Conservation (phyloP, 2,113 vertebrate genomes). For the Trogon surrucura region DNA sequence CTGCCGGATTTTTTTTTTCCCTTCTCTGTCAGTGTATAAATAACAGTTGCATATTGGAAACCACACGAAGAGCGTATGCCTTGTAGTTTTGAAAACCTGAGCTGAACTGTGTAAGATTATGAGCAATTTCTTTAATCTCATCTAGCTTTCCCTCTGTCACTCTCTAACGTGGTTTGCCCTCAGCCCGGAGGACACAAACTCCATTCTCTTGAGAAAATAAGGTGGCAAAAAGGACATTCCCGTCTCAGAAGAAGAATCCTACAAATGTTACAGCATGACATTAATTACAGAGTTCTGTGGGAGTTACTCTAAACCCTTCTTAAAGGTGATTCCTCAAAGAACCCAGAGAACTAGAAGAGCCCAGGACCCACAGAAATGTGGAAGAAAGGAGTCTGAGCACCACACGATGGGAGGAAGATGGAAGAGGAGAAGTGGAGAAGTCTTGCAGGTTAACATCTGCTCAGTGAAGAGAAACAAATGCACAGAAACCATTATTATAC, state of each 20-base stretch:
- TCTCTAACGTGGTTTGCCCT: neutral
- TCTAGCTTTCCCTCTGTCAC: neutral
- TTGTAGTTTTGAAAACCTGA: slow-evolving; percentile 11
- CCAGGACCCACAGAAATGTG: neutral
- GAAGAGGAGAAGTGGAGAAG: neutral
- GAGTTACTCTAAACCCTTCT: neutral
- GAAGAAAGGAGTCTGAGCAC: neutral
- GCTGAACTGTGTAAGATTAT: neutral
- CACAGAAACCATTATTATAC: neutral
- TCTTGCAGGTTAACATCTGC: neutral
- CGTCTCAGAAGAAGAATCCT: neutral
- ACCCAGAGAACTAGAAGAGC: neutral
- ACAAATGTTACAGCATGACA: neutral
- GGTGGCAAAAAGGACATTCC: neutral
- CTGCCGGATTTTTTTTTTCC: neutral
- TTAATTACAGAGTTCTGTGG: neutral
- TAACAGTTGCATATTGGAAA: neutral
- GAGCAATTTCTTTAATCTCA: neutral
- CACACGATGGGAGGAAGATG: neutral
- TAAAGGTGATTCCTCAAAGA: neutral
- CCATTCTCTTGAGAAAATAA: neutral
- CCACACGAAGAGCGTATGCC: neutral
- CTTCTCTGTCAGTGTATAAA: neutral
- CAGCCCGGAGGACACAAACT: neutral
- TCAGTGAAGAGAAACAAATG: neutral